phyloP scores from a whole-genome alignment of 2,888 invertebrate genomes.

The Lasioglossum malachurum region DNA sequence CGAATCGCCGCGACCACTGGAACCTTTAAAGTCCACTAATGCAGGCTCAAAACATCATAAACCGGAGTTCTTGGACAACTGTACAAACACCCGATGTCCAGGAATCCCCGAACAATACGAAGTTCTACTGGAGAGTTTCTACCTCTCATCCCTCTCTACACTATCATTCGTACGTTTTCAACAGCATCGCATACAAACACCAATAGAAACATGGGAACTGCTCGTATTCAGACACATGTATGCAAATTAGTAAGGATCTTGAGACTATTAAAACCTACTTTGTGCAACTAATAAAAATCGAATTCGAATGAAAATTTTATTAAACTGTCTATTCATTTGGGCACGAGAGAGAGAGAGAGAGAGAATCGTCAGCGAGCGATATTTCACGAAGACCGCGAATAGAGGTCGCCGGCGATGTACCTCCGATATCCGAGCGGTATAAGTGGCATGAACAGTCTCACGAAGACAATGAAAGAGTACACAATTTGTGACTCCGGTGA shows the following conservation, averaged over 20 bases:
- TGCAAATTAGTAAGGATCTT: not conserved
- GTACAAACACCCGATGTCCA: slow-evolving; percentile 2
- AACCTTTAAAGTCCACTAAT: not conserved
- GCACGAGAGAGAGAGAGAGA: too few species aligned
- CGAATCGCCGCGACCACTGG: not conserved
- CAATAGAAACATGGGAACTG: not conserved
- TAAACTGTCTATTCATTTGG: too few species aligned
- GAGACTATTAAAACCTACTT: not conserved
- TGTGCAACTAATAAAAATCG: not conserved
- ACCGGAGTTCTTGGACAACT: slow-evolving; percentile 8
- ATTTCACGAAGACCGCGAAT: not conserved
- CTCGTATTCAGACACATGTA: not conserved
- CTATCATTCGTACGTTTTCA: not conserved
- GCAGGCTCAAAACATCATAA: not conserved
- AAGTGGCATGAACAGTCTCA: not conserved
- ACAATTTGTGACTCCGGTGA: not conserved
- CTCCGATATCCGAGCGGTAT: not conserved
- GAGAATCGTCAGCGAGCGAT: not conserved
- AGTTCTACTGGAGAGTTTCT: not conserved
- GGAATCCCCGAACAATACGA: not conserved
- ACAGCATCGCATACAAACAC: not conserved
- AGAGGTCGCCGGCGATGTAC: not conserved
- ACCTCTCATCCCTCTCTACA: not conserved
- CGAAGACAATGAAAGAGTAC: slow-evolving; percentile 1
- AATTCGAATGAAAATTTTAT: too few species aligned